These are phyloP conservation scores for Archocentrus centrarchus DNA, from an alignment of 2,113 vertebrate genomes.

Conservation along the genomic window DNA sequence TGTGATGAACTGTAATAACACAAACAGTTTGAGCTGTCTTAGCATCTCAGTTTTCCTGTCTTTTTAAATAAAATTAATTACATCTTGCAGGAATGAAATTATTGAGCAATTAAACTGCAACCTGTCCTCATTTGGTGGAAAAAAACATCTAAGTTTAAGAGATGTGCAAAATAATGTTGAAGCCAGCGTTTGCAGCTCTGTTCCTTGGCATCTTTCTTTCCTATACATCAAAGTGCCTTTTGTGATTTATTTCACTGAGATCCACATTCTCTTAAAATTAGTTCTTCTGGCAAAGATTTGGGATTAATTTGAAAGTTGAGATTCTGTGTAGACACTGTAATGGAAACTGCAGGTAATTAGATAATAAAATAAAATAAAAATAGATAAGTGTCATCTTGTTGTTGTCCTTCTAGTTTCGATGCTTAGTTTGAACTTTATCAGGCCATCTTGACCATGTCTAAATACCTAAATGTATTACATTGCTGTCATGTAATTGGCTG, in stretches of 20 bases:
- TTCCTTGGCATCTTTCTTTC: slow-evolving; percentile 4
- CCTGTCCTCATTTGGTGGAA: neutral
- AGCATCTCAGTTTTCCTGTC: neutral
- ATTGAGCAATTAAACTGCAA: neutral
- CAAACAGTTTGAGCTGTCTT: neutral
- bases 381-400: neutral
- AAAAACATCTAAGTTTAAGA: neutral
- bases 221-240: slow-evolving; percentile 12
- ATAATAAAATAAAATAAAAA: neutral
- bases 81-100: slow-evolving; percentile 2
- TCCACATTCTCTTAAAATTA: neutral
- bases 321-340: neutral
- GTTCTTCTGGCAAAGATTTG: slow-evolving; percentile 17
- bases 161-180: neutral
- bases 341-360: slow-evolving; percentile 15
- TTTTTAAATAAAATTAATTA: neutral
- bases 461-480: neutral
- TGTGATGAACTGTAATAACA: neutral
- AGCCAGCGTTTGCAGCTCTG: neutral
- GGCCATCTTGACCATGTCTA: neutral
- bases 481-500: neutral
- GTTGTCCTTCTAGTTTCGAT: neutral
- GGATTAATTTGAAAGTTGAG: slow-evolving; percentile 7
- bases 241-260: neutral
- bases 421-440: neutral